These are phyloP conservation scores for Torymus texanus DNA, from an alignment of 2,888 invertebrate species.

Conservation along the genomic window DNA sequence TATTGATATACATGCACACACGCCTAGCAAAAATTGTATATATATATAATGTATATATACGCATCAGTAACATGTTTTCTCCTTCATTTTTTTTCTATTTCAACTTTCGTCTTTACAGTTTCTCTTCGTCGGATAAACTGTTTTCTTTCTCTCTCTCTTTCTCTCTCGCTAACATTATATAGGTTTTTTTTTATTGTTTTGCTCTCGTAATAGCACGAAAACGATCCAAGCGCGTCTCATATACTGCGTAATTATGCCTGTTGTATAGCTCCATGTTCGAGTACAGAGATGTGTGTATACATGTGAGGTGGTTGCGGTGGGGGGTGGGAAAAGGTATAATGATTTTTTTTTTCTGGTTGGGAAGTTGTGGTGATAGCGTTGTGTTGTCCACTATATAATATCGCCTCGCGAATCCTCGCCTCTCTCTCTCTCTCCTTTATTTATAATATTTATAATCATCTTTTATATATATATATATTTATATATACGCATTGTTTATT, in stretches of 20 bases:
- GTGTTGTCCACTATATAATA: neutral
- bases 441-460: slow-evolving; percentile 49
- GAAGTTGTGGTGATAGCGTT: slow-evolving; percentile 2
- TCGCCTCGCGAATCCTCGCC: neutral
- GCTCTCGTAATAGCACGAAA: slow-evolving; percentile 61
- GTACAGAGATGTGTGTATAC: slow-evolving; percentile 36
- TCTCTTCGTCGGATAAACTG: neutral
- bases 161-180: too few relatives aligned
- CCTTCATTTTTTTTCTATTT: slow-evolving; percentile 3
- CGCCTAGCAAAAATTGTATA: slow-evolving; percentile 44
- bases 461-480: slow-evolving; percentile 28
- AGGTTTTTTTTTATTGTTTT: slow-evolving; percentile 25
- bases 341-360: too few relatives aligned
- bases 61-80: slow-evolving; percentile 16
- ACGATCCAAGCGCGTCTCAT: slow-evolving; percentile 58
- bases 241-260: neutral
- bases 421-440: slow-evolving; percentile 11
- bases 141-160: slow-evolving; percentile 1
- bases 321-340: neutral
- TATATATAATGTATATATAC: slow-evolving; percentile 51
- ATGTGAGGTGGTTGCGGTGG: slow-evolving; percentile 27
- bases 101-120: neutral
- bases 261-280: neutral
- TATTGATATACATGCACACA: slow-evolving; percentile 58
- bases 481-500: slow-evolving; percentile 4